Evolutionary conservation across 2,888 invertebrate genomes (phyloP).

Genomic region (Epistrophe eligans): DNA sequence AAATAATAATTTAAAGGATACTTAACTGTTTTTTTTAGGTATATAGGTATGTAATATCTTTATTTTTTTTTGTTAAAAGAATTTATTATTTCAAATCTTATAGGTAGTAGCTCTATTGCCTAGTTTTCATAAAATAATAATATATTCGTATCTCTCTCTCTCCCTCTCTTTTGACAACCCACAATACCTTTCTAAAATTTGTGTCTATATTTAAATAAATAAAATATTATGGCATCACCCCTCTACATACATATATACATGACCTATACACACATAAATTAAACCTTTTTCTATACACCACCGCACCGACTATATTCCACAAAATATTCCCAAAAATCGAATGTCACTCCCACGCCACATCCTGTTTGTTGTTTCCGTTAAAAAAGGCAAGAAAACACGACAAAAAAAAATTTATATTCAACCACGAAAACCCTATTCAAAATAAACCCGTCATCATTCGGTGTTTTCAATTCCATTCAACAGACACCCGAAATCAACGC

Average conservation of each 20-base stretch:
- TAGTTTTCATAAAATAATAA: background rate
- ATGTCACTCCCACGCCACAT: constrained; percentile 55
- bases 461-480: constrained; percentile 52
- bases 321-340: constrained; percentile 46
- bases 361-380: constrained; percentile 11
- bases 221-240: constrained; percentile 16
- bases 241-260: background rate
- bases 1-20: background rate
- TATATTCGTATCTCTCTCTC: background rate
- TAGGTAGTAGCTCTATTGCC: background rate
- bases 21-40: background rate
- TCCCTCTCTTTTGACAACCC: too few species aligned
- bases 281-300: constrained; percentile 12
- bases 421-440: constrained; percentile 42
- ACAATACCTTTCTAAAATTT: background rate
- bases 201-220: constrained; percentile 10
- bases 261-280: constrained; percentile 35
- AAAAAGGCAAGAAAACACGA: background rate
- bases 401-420: background rate
- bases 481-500: constrained; percentile 61
- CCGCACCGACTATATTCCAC: background rate
- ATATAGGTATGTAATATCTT: background rate
- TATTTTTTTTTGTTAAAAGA: background rate
- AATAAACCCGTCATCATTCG: constrained; percentile 63
- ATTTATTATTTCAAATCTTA: background rate